A percentile compares a stretch with the other conserved stretches of the same genome.
Conservation (phyloP, 2,888 invertebrate species). For the Carabus problematicus region DNA sequence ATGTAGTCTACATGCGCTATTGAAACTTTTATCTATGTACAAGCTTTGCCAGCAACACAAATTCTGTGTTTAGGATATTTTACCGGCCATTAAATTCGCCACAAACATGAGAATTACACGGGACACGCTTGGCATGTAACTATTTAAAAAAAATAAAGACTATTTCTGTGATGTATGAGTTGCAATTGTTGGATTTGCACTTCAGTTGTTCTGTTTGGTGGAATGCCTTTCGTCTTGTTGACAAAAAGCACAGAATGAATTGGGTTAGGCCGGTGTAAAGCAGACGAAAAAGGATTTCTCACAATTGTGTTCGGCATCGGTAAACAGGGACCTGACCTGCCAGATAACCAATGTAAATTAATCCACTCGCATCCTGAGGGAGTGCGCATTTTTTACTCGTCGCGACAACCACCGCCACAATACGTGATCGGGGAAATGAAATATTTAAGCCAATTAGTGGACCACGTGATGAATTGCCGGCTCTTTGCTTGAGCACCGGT, state of each 20-base stretch:
- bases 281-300: constrained; percentile 10
- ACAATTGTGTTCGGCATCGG: constrained; percentile 13
- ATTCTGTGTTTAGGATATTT: too few relatives aligned
- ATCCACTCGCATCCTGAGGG: constrained; percentile 23
- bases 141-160: too few relatives aligned
- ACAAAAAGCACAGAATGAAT: constrained; percentile 20
- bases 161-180: neutral
- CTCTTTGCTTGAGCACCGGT: neutral
- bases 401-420: constrained; percentile 4
- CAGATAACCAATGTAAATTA: constrained; percentile 33
- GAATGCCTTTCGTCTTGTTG: neutral
- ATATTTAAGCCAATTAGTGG: constrained; percentile 35
- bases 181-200: neutral
- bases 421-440: constrained; percentile 16
- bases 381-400: constrained; percentile 26
- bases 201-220: neutral
- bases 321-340: constrained; percentile 19
- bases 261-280: constrained; percentile 11
- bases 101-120: too few relatives aligned
- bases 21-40: too few relatives aligned
- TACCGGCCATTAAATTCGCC: too few relatives aligned
- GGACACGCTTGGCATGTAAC: too few relatives aligned
- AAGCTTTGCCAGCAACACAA: too few relatives aligned
- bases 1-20: too few relatives aligned
- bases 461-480: constrained; percentile 25